Percentiles rank a stretch among this genome's conserved stretches.
phyloP scores from a whole-genome alignment of 2,888 invertebrate species.

The Timandra comae region DNA sequence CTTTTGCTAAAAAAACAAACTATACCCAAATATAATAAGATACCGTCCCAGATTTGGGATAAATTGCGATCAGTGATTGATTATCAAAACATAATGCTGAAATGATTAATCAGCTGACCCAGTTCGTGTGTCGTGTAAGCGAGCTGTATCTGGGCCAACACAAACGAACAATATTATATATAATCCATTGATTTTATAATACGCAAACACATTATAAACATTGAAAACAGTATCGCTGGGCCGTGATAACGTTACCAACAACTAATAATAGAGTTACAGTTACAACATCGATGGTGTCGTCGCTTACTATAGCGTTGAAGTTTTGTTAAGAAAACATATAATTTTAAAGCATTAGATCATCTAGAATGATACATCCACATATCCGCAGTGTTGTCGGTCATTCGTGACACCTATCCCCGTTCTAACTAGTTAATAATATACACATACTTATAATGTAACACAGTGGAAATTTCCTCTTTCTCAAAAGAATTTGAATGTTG shows the following conservation, averaged over 20 bases:
- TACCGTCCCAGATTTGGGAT: slow-evolving; percentile 33
- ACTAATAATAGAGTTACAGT: slow-evolving; percentile 28
- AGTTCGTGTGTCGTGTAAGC: slow-evolving; percentile 60
- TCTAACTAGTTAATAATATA: neutral
- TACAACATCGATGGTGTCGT: slow-evolving; percentile 29
- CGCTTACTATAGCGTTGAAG: slow-evolving; percentile 28
- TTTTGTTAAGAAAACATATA: slow-evolving; percentile 22
- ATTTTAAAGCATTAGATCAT: slow-evolving; percentile 22
- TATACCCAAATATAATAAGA: too few species aligned
- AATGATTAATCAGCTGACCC: slow-evolving; percentile 64
- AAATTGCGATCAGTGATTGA: slow-evolving; percentile 48
- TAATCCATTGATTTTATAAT: slow-evolving; percentile 27
- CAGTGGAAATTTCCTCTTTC: too few species aligned
- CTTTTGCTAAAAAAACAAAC: too few species aligned
- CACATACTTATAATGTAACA: too few species aligned
- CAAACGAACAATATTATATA: slow-evolving; percentile 36
- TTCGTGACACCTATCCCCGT: slow-evolving; percentile 4
- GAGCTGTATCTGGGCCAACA: slow-evolving; percentile 55
- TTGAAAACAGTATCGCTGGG: slow-evolving; percentile 21
- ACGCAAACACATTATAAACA: slow-evolving; percentile 21
- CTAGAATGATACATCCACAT: slow-evolving; percentile 13
- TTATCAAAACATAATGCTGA: slow-evolving; percentile 44
- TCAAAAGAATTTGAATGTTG: too few species aligned
- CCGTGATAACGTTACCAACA: slow-evolving; percentile 23
- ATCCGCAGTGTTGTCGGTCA: slow-evolving; percentile 12